Base-by-base conservation (phyloP, 1,140 invertebrate genomes). In the Belonocnema kinseyi region DNA sequence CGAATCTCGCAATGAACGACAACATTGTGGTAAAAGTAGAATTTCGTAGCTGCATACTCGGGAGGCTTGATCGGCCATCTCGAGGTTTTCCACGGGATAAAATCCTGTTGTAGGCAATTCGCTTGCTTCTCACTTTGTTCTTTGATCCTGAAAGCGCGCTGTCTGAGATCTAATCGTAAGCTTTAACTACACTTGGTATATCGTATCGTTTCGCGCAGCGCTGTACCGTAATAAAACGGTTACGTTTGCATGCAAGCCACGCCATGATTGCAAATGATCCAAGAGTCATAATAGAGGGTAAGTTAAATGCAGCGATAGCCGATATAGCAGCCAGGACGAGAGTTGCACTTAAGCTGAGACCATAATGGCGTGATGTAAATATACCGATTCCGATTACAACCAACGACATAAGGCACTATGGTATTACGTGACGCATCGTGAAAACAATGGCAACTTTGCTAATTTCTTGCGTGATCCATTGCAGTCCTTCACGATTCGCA, bases 391-490 rank as follows among this genome's bases (percentile, higher is more conserved):
- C 14, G 61, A 66, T 66, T 66, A 66, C 16, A 66, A 33, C 40
- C 21, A 33, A 66, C 61, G 61, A 66, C 61, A 40, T 66, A 66
- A 66, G 33, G 33, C 61, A 66, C 61, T 66, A 40, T 66, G 40
- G 5, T 8, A 66, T 66, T 40, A 66, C 61, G 61, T 66, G 61
- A 66, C 61, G 61, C 61, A 66, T 66, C 61, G 40, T 13, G 26
- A 66, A 40, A 66, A 66, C 26, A 66, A 66, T 66, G 61, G 61
- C 61, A 66, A 66, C 26, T 66, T 66, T 66, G 61, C 61, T 66
- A 40, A 66, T 40, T 66, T 66, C 61, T 66, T 66, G 61, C 61
- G 61, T 66, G 61, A 66, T 66, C 33, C 33, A 14, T 40, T 46
- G 61, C 61, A 33, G 16, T 66, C 61, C 26, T 66, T 66, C 61